Base-by-base conservation (phyloP, 2,113 vertebrate genomes). In the Xenus cinereus region DNA sequence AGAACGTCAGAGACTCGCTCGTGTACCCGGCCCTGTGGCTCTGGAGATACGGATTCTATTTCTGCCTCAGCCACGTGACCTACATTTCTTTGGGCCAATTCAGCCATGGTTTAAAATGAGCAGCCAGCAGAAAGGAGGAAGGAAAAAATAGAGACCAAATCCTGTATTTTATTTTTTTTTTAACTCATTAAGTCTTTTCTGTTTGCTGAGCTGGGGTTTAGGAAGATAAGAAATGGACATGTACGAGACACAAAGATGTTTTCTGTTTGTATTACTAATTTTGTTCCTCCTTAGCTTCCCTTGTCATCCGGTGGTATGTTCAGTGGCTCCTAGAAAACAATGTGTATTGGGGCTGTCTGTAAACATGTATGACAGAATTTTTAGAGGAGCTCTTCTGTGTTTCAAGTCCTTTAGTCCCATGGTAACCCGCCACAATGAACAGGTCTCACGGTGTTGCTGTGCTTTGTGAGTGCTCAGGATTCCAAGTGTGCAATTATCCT, bases 41-140 rank as follows among this genome's bases (percentile, higher is more conserved):
- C 93, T 89, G 68, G 86, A 92, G 91, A 93, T 46, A 6, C 4
- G 7, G 91, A 32, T 93, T 90, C 94, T 95, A 77, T 95, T 96
- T 92, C 93, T 96, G 93, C 83, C 68, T 71, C 93, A 87, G 54
- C 84, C 72, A 50, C 7, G 50, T 89, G 93, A 89, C 94, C 86
- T n/a, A 30, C 1, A 67, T 84, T 75, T 87, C 86, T 96, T 69
- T 93, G 93, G 89, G 50, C 89, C 95, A 51, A 41, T 92, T 90
- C 76, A 59, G 20, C 79, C 86, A 53, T 4, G 39, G 63, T 74
- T 87, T 85, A 7, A 84, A 71, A 48, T 8, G 33, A 87, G 78
- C 43, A 18, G 37, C 69, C 77, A 64, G 69, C 75, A 92, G 76
- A 89, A 90, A 86, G 0, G 4, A 62, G 33, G 17, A 72, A 24